Base-by-base conservation (phyloP, 1,140 invertebrate genomes). In the Nymphalis io region DNA sequence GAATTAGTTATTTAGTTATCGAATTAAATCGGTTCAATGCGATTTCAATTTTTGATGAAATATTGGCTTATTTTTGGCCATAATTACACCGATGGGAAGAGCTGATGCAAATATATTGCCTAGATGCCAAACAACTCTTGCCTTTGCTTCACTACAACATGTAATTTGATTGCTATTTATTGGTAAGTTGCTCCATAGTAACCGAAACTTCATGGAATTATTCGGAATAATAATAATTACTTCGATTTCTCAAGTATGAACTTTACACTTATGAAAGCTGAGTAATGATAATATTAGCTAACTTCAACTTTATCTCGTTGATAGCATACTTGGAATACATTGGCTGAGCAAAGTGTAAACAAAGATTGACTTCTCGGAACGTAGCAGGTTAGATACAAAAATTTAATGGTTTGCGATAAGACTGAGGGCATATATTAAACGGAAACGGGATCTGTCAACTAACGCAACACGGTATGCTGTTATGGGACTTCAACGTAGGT, bases 371-470 rank as follows among this genome's bases (percentile, higher is more conserved):
- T 74, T 74, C 72, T 68, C 20, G 20, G 73, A 75, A 75, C 33
- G 15, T 12, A 40, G 40, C 59, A 60, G 58, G 16, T 74, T 51
- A 68, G 57, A 68, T 65, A 68, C 6, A 69, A 67, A 71, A 65
- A 60, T 46, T 46, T 18, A 68, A 68, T 53, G 23, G 42, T 13
- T n/a, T 15, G 21, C 64, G 77, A 79, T 78, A 83, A 76, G 42
- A 38, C 60, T 53, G 58, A 75, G 67, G 79, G 79, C 72, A 80
- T 68, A 44, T 67, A 74, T 75, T 81, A 78, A 68, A 72, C 57
- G 67, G 68, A 74, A 74, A 74, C 40, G 39, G 60, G 13, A 63
- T 60, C 53, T 68, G 60, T 68, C 65, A 68, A 63, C 60, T 39
- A 23, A 57, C 20, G n/a, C 33, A 8, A 39, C 21, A 11, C 13